These are phyloP conservation scores for Apodemus speciosus DNA, from an alignment of 2,113 vertebrate genomes.

Conservation along the genomic window DNA sequence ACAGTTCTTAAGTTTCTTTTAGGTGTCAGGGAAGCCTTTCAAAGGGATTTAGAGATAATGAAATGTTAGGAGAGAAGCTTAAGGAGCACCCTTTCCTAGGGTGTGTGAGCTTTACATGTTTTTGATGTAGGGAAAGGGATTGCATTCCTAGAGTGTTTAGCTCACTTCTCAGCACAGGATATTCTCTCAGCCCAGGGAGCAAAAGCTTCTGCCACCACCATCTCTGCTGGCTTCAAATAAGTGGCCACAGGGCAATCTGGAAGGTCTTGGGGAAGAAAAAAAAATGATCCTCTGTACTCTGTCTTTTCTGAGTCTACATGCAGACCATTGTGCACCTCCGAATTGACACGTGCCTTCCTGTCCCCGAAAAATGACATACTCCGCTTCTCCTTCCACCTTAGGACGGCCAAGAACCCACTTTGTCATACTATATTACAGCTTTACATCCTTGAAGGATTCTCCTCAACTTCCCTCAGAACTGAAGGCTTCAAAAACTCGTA, in stretches of 20 bases:
- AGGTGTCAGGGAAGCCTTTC: constrained; percentile 27
- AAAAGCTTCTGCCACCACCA: background rate
- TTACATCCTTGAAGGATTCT: background rate
- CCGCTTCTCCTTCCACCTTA: background rate
- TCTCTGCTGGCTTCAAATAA: background rate
- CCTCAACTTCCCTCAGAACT: background rate
- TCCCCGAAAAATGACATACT: no score
- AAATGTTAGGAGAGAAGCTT: constrained; percentile 42
- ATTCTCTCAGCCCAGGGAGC: background rate
- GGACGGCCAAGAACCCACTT: no score
- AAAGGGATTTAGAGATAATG: constrained; percentile 55
- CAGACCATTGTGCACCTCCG: background rate
- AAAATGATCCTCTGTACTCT: background rate
- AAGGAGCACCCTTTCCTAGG: constrained; percentile 15
- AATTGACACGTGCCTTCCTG: rapidly evolving
- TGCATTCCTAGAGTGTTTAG: background rate
- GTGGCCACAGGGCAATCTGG: background rate
- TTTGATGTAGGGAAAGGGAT: constrained; percentile 7
- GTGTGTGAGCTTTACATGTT: background rate
- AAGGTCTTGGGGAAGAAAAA: background rate
- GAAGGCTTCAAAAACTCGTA: background rate
- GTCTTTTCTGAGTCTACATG: background rate
- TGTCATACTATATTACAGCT: background rate
- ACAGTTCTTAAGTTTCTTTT: constrained; percentile 57
- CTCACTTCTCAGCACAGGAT: rapidly evolving